These are phyloP conservation scores for Chaenodraco wilsoni DNA, from an alignment of 2,797 vertebrate genomes.

Conservation along the genomic window DNA sequence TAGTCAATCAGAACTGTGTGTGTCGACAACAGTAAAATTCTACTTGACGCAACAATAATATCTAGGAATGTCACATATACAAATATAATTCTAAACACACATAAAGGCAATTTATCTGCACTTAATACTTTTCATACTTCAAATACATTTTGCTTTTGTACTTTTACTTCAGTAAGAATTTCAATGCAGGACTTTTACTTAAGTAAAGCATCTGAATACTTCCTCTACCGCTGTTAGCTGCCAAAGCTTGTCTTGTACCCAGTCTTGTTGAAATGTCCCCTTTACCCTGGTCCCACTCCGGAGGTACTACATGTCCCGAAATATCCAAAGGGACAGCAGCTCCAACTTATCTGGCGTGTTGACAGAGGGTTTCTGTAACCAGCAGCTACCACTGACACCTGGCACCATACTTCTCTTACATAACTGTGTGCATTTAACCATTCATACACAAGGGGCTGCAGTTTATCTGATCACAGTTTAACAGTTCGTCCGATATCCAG, in stretches of 20 bases:
- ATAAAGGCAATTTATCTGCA: too few relatives aligned
- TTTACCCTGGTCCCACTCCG: background rate
- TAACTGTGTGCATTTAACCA: slow-evolving; percentile 18
- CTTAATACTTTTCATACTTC: too few relatives aligned
- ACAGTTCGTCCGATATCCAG: background rate
- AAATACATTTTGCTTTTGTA: too few relatives aligned
- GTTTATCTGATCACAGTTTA: background rate
- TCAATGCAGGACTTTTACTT: too few relatives aligned
- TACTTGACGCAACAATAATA: too few relatives aligned
- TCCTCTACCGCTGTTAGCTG: too few relatives aligned
- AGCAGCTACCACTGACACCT: slow-evolving; percentile 24
- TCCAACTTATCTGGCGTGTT: slow-evolving; percentile 24
- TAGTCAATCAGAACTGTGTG: too few relatives aligned
- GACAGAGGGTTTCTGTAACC: slow-evolving; percentile 47
- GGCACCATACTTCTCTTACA: slow-evolving; percentile 19
- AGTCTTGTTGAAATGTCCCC: background rate
- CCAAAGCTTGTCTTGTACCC: background rate
- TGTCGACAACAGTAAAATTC: too few relatives aligned
- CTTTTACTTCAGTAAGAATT: too few relatives aligned
- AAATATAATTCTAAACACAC: too few relatives aligned
- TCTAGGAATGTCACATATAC: too few relatives aligned
- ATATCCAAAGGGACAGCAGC: slow-evolving; percentile 7
- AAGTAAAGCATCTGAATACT: too few relatives aligned
- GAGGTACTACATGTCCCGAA: slow-evolving; percentile 4
- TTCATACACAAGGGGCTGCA: background rate